Conservation (phyloP, 2,797 vertebrate genomes). For the Oryzias sinensis region DNA sequence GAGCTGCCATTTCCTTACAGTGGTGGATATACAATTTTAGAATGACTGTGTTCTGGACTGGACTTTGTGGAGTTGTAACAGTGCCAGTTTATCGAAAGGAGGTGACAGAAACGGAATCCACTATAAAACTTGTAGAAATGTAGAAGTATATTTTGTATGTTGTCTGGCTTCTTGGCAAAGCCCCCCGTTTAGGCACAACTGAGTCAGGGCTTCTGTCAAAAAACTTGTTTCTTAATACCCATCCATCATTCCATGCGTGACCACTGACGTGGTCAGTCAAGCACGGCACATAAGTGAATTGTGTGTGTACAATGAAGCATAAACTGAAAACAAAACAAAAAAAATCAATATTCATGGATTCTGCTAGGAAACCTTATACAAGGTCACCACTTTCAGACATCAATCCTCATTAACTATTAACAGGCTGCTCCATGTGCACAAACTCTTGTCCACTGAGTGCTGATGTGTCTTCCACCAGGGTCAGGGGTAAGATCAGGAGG, state of each 20-base stretch:
- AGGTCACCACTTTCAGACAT: constrained; percentile 75
- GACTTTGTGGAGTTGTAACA: background rate
- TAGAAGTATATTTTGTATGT: no score
- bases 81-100: no score
- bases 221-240: constrained; percentile 13
- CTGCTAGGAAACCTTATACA: constrained; percentile 74
- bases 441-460: constrained; percentile 21
- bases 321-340: constrained; percentile 48
- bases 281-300: constrained; percentile 29
- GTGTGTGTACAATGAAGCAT: constrained; percentile 67
- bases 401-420: constrained; percentile 83
- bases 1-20: constrained; percentile 63
- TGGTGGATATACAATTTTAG: constrained; percentile 42
- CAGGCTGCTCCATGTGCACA: constrained; percentile 50
- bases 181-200: background rate
- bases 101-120: no score
- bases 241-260: constrained; percentile 43
- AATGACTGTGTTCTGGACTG: background rate
- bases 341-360: constrained; percentile 75
- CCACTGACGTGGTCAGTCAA: constrained; percentile 16
- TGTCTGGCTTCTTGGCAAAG: no score
- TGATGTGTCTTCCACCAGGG: constrained; percentile 28
- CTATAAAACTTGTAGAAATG: no score
- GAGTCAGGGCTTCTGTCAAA: background rate
- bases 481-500: constrained; percentile 35